These are phyloP conservation scores for Erinaceus europaeus DNA, from an alignment of 2,113 vertebrate species.

Conservation along the genomic window DNA sequence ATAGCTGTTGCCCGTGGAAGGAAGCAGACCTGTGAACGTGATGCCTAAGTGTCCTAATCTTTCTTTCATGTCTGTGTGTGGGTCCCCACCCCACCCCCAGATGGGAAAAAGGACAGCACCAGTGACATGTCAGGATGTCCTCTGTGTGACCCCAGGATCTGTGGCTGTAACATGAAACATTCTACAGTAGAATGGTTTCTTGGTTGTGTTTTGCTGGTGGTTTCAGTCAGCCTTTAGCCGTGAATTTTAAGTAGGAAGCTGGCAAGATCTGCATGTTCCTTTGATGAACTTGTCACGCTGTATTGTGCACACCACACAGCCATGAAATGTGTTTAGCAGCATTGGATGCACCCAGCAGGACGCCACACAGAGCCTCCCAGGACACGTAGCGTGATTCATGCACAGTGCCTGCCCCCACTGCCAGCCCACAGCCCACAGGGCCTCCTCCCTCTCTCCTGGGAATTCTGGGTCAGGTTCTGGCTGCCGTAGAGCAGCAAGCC, in stretches of 20 bases:
- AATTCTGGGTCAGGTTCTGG: neutral
- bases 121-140: rapidly evolving
- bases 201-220: neutral
- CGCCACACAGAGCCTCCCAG: rapidly evolving
- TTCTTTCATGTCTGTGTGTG: too few species aligned
- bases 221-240: neutral
- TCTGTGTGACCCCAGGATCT: neutral
- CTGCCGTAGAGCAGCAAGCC: neutral
- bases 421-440: neutral
- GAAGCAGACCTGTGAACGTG: neutral
- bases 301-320: rapidly evolving
- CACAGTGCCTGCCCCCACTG: neutral
- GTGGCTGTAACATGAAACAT: neutral
- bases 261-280: neutral
- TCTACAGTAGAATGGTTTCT: neutral
- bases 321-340: too few species aligned
- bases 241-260: neutral
- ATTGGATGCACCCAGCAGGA: rapidly evolving
- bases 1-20: rapidly evolving
- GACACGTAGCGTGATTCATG: too few species aligned
- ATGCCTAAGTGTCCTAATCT: too few species aligned
- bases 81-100: too few species aligned
- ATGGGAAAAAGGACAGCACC: rapidly evolving
- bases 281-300: neutral
- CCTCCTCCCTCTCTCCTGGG: too few species aligned